phyloP scores from a whole-genome alignment of 2,888 invertebrate genomes.

The Thysanoteuthis rhombus region DNA sequence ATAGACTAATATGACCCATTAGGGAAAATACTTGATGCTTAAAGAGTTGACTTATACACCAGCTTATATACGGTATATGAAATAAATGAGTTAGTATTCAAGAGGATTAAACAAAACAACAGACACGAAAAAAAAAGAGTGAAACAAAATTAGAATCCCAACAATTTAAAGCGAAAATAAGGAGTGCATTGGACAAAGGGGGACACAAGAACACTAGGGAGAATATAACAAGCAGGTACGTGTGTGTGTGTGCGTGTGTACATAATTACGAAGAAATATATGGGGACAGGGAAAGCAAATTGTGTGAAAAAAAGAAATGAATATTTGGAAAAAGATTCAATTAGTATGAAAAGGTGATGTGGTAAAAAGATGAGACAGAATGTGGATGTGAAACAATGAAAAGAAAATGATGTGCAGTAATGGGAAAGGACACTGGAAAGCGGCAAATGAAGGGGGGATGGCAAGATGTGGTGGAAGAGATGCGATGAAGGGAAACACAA shows the following conservation, averaged over 20 bases:
- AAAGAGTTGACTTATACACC: too few species aligned
- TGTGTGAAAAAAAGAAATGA: not conserved
- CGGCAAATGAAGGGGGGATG: not conserved
- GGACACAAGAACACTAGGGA: not conserved
- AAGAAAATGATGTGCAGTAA: too few species aligned
- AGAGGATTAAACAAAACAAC: not conserved
- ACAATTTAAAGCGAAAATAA: not conserved
- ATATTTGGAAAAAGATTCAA: not conserved
- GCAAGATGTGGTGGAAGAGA: not conserved
- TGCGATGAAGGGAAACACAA: not conserved
- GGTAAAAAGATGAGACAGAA: too few species aligned
- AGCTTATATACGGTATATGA: too few species aligned
- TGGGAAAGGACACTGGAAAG: too few species aligned
- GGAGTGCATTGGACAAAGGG: not conserved
- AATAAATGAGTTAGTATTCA: not conserved
- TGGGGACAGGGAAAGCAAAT: not conserved
- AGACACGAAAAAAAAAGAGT: not conserved
- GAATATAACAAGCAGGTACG: not conserved
- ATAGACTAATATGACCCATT: too few species aligned
- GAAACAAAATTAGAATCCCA: not conserved
- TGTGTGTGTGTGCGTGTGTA: not conserved
- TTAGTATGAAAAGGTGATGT: not conserved
- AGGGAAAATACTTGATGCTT: too few species aligned
- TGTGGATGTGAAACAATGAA: not conserved
- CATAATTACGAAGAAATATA: not conserved